phyloP scores from a whole-genome alignment of 30 jellyfish, hydroid and myxozoan species.

The Aurelia coerulea region DNA sequence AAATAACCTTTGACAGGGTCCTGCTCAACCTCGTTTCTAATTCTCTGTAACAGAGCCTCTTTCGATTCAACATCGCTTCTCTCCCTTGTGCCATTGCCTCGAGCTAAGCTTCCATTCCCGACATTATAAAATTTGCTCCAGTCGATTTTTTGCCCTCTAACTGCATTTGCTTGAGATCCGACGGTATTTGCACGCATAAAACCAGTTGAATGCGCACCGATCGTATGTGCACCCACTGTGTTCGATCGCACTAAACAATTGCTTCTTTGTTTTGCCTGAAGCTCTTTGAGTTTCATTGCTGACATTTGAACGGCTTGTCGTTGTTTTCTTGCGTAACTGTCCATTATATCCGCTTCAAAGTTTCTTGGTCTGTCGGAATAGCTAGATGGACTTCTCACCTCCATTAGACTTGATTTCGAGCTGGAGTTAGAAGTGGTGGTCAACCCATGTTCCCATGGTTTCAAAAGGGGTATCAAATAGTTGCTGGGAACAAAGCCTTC shows the following conservation, averaged over 20 bases:
- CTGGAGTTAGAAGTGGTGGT: background rate
- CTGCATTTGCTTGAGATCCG: conserved; percentile 6
- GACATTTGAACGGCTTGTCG: background rate
- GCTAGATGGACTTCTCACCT: background rate
- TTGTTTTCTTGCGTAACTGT: background rate
- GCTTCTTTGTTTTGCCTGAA: background rate
- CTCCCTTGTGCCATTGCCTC: background rate
- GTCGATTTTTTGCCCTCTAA: conserved; percentile 18
- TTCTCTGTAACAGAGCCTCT: conserved; percentile 49
- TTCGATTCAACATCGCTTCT: conserved; percentile 48
- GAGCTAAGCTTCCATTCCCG: conserved; percentile 24
- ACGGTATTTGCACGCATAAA: conserved; percentile 17
- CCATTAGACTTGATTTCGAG: background rate
- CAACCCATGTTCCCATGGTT: conserved; percentile 21
- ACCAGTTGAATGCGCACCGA: background rate
- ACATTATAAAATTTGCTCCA: conserved; percentile 34
- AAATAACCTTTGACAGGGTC: conserved; percentile 30
- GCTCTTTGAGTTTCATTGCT: background rate
- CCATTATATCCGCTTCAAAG: conserved; percentile 3
- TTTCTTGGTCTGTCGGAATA: conserved; percentile 1
- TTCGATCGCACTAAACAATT: background rate
- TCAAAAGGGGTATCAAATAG: conserved; percentile 31
- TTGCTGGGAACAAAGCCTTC: conserved; percentile 59
- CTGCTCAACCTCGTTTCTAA: conserved; percentile 41
- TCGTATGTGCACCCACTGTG: background rate